Percentiles rank a stretch among this genome's conserved stretches.
Conservation (phyloP, 2,888 invertebrate species). For the Napeogenes inachia region DNA sequence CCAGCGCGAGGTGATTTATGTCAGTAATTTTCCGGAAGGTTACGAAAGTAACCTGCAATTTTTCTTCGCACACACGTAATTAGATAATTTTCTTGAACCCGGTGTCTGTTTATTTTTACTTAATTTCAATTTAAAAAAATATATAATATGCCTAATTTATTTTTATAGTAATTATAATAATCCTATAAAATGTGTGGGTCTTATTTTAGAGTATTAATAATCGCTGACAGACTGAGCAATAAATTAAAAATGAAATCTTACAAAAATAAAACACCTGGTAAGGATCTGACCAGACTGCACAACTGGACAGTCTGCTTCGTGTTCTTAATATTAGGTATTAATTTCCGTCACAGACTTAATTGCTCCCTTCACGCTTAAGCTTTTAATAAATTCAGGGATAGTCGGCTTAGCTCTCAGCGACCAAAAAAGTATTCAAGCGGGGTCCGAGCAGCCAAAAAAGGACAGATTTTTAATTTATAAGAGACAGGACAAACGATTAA, state of each 20-base stretch:
- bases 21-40: conserved; percentile 52
- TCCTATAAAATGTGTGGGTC: too few species aligned
- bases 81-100: conserved; percentile 69
- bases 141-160: too few species aligned
- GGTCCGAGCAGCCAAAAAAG: conserved; percentile 65
- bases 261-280: conserved; percentile 31
- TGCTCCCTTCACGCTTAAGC: conserved; percentile 73
- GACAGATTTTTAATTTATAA: conserved; percentile 75
- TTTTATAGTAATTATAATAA: too few species aligned
- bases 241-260: background rate
- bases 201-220: too few species aligned
- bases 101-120: too few species aligned
- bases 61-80: conserved; percentile 74
- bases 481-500: conserved; percentile 79
- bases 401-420: conserved; percentile 64
- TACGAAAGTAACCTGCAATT: conserved; percentile 74
- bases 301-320: background rate
- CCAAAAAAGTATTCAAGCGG: conserved; percentile 62
- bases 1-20: conserved; percentile 41
- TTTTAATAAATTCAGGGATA: conserved; percentile 75
- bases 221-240: background rate
- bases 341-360: conserved; percentile 75
- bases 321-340: conserved; percentile 46
- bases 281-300: background rate
- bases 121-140: too few species aligned